Evolutionary conservation across 2,113 vertebrate genomes (phyloP).

Genomic region (Bettongia penicillata): DNA sequence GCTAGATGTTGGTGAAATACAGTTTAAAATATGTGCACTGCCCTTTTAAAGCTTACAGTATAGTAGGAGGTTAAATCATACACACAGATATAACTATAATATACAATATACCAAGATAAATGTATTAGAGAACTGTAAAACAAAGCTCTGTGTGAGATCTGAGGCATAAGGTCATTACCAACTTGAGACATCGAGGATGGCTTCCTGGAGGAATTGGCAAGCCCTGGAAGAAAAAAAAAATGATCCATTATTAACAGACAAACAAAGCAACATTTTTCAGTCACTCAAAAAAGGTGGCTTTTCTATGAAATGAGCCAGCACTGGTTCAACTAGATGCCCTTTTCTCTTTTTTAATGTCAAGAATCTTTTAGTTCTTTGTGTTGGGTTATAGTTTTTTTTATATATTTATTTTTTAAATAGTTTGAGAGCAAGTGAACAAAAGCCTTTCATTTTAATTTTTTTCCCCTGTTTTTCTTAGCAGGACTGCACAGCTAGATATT

Average conservation of each 20-base stretch:
- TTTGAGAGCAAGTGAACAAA: slow-evolving; percentile 40
- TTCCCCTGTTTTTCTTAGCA: slow-evolving; percentile 32
- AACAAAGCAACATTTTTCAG: slow-evolving; percentile 34
- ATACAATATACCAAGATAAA: too few species aligned
- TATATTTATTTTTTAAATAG: slow-evolving; percentile 44
- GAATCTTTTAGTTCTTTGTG: slow-evolving; percentile 55
- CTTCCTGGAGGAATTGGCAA: neutral
- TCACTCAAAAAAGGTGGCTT: slow-evolving; percentile 42
- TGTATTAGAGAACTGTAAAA: too few species aligned
- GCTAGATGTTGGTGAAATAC: too few species aligned
- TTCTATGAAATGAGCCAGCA: slow-evolving; percentile 33
- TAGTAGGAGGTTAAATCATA: too few species aligned
- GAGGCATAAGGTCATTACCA: too few species aligned
- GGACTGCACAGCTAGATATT: slow-evolving; percentile 18
- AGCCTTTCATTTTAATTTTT: slow-evolving; percentile 40
- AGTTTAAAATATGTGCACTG: too few species aligned
- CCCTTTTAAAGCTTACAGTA: too few species aligned
- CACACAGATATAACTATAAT: too few species aligned
- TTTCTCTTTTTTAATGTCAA: slow-evolving; percentile 32
- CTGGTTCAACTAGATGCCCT: slow-evolving; percentile 42
- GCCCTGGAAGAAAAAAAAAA: neutral
- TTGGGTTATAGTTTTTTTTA: neutral
- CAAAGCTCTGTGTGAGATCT: too few species aligned
- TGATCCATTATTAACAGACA: slow-evolving; percentile 28
- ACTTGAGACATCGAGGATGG: neutral